Conservation (phyloP, 2,797 vertebrate genomes). For the Manis crassicaudata region DNA sequence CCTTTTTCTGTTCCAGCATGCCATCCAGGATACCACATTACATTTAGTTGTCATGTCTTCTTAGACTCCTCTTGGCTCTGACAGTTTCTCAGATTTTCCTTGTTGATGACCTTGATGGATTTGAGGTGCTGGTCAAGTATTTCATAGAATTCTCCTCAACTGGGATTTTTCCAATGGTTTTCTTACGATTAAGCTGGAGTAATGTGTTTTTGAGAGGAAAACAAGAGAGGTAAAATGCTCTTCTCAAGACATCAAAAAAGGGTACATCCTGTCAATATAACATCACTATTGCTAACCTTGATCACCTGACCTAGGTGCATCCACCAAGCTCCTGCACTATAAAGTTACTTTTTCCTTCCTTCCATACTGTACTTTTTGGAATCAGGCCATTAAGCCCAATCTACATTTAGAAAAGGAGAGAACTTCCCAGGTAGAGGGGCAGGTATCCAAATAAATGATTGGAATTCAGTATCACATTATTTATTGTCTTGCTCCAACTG, state of each 20-base stretch:
- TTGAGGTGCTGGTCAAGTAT: not conserved
- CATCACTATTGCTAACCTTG: not conserved
- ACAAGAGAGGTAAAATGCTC: not conserved
- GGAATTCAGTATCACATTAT: not conserved
- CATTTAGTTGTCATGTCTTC: conserved; percentile 1
- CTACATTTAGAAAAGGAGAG: not conserved
- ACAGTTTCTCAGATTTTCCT: conserved; percentile 26
- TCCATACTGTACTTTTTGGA: not conserved
- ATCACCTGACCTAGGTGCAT: not conserved
- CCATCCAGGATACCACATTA: not conserved
- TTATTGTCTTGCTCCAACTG: not conserved
- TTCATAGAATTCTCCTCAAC: conserved; percentile 1
- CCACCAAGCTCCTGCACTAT: not conserved
- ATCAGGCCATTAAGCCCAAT: not conserved
- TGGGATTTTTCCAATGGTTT: not conserved
- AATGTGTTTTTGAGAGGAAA: conserved; percentile 25
- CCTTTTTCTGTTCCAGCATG: not conserved
- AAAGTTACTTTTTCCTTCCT: not conserved
- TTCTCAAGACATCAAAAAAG: conserved; percentile 19
- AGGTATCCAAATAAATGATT: not conserved
- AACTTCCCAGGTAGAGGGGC: too few species aligned
- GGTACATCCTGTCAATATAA: not conserved
- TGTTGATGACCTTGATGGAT: conserved; percentile 1
- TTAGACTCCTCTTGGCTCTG: not conserved
- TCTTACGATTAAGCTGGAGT: not conserved